phyloP scores from a whole-genome alignment of 2,888 invertebrate genomes.

The Bugulina stolonifera region DNA sequence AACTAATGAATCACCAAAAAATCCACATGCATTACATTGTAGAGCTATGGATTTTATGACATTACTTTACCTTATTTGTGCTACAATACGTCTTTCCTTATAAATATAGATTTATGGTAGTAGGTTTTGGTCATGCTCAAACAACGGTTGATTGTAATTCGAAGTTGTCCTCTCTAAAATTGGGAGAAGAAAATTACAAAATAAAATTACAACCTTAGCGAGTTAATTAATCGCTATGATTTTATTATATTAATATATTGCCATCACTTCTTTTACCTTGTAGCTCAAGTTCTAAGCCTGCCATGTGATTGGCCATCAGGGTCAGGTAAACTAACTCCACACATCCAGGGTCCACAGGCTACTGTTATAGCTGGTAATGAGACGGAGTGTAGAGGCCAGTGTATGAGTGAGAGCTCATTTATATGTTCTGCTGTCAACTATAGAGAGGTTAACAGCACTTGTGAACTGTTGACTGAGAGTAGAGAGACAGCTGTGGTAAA shows the following conservation, averaged over 20 bases:
- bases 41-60: too few species aligned
- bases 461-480: slow-evolving; percentile 3
- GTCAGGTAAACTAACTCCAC: background rate
- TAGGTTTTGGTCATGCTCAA: too few species aligned
- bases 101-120: background rate
- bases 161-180: too few species aligned
- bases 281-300: background rate
- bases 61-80: too few species aligned
- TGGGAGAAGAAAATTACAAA: too few species aligned
- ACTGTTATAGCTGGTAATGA: background rate
- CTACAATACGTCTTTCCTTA: background rate
- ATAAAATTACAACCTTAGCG: too few species aligned
- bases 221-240: too few species aligned
- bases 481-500: background rate
- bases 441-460: background rate
- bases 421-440: slow-evolving; percentile 13
- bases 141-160: too few species aligned
- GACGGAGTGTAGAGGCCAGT: background rate
- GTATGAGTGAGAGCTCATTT: background rate
- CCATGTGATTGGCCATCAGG: slow-evolving; percentile 5
- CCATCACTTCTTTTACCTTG: background rate
- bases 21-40: too few species aligned
- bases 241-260: background rate
- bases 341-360: background rate
- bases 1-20: too few species aligned